Evolutionary conservation across 2,797 vertebrate genomes (phyloP), one percentile per base, ranked within the genome.

Genomic region (Hephaestus fuliginosus): DNA sequence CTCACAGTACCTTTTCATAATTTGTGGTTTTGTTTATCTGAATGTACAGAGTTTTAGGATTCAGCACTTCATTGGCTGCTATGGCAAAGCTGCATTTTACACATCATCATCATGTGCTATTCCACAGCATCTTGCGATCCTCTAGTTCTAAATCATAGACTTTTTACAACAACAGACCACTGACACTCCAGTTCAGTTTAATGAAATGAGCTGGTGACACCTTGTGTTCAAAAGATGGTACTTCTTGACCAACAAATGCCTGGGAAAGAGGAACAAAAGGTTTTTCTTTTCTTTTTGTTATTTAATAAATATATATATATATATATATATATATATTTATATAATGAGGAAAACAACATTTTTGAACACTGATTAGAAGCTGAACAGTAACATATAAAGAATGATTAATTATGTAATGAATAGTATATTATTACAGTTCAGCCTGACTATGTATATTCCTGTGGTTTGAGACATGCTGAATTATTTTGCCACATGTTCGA

Each of bases 211-310:
- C 20, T 62, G 76, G 48, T 78, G 87, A 72, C 87, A 72, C 53
- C 84, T 67, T 69, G 84, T 82, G 87, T 71, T 70, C 56, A 48
- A 58, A 80, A 67, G 9, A 53, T 56, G 76, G 28, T 33, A 85
- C 66, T 87, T 14, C 17, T 8, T 48, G 14, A 74, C 22, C 11
- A 39, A 46, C 10, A 2, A 44, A 20, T 0, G 5, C 11, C n/a
- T 51, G 17, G n/a, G 10, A 36, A 20, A 33, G 12, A 46, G 2
- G 25, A 20, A 4, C 4, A 46, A 41, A 53, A n/a, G 1, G 7
- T 12, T 62, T 48, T 70, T 39, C 2, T 53, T 11, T 25, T 25
- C 25, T 25, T 25, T 25, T 48, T 69, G 11, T 43, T 51, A 18
- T 14, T 33, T 57, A 15, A 25, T 25, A 25, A 1, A 25, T 25